Evolutionary conservation across 2,888 invertebrate genomes (phyloP).

Genomic region (Metellina segmentata): DNA sequence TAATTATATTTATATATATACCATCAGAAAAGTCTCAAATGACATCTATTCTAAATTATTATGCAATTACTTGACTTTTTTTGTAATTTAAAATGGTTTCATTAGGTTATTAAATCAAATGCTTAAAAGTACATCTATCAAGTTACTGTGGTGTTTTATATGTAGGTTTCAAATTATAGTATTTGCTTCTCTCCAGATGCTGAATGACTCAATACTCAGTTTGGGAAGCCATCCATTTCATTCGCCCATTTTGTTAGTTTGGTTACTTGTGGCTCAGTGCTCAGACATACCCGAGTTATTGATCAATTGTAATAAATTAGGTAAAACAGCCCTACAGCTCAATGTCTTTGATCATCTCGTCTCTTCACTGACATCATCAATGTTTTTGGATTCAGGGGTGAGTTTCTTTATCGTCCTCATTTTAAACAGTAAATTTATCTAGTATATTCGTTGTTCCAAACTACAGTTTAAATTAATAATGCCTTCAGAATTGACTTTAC

Average conservation of each 20-base stretch:
- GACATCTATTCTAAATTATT: background rate
- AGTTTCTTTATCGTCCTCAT: background rate
- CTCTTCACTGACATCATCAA: constrained; percentile 38
- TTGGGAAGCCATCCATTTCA: constrained; percentile 79
- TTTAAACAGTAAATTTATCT: too few relatives aligned
- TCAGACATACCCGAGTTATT: constrained; percentile 75
- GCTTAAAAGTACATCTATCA: too few relatives aligned
- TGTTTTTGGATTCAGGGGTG: constrained; percentile 61
- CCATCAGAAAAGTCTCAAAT: background rate
- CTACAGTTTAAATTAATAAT: too few relatives aligned
- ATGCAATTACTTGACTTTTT: background rate
- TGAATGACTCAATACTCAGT: constrained; percentile 78
- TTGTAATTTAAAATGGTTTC: too few relatives aligned
- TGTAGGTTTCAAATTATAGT: constrained; percentile 22
- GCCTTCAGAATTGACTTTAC: too few relatives aligned
- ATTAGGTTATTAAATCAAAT: too few relatives aligned
- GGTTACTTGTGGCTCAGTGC: constrained; percentile 79
- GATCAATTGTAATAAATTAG: constrained; percentile 51
- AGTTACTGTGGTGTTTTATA: background rate
- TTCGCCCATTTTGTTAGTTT: constrained; percentile 80
- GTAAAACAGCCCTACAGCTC: constrained; percentile 62
- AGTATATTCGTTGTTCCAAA: too few relatives aligned
- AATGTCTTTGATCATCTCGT: constrained; percentile 62
- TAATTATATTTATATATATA: too few relatives aligned
- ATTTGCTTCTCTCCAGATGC: constrained; percentile 71